phyloP scores from a whole-genome alignment of 2,888 invertebrate species.

The Dasypogon diadema region DNA sequence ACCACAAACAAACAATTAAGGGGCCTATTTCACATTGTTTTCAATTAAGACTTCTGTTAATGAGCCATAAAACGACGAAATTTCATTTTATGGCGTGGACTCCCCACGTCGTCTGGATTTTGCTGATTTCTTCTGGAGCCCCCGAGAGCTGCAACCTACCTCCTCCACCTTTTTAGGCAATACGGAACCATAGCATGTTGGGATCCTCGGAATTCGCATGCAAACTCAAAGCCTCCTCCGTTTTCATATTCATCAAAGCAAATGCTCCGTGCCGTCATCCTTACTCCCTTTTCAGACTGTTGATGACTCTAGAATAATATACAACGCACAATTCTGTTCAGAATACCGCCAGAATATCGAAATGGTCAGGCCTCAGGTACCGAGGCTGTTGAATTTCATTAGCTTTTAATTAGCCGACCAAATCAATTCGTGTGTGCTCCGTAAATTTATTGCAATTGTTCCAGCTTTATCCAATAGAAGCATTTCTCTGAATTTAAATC shows the following conservation, averaged over 20 bases:
- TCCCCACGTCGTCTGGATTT: slow-evolving; percentile 45
- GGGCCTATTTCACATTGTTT: slow-evolving; percentile 55
- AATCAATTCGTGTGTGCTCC: slow-evolving; percentile 38
- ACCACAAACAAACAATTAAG: slow-evolving; percentile 52
- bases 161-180: slow-evolving; percentile 7
- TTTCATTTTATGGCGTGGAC: slow-evolving; percentile 52
- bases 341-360: neutral
- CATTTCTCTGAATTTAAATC: neutral
- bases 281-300: neutral
- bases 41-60: slow-evolving; percentile 57
- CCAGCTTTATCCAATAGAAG: slow-evolving; percentile 10
- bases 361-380: neutral
- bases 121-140: slow-evolving; percentile 7
- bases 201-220: slow-evolving; percentile 30
- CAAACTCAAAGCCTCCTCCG: slow-evolving; percentile 32
- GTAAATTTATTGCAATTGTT: slow-evolving; percentile 39
- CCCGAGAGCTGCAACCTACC: neutral
- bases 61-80: slow-evolving; percentile 57
- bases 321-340: neutral
- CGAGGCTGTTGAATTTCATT: slow-evolving; percentile 51
- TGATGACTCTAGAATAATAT: neutral
- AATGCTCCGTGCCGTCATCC: slow-evolving; percentile 27
- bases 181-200: neutral
- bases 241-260: slow-evolving; percentile 29
- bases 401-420: slow-evolving; percentile 54